A percentile compares a stretch with the other conserved stretches of the same genome.
phyloP scores from a whole-genome alignment of 2,888 invertebrate species.

The Boloria euphrosyne region DNA sequence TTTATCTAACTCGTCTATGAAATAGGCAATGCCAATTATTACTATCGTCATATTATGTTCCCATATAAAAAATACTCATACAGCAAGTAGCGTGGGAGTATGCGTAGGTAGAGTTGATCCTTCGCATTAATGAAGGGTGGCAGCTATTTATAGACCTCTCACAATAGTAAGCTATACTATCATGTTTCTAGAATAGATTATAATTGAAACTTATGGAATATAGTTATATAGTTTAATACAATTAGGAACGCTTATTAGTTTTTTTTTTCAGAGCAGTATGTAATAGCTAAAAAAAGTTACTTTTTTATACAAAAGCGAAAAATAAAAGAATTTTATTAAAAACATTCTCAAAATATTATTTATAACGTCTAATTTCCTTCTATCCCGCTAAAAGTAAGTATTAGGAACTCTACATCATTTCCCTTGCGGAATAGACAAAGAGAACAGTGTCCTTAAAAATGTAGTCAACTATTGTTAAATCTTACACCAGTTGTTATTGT shows the following conservation, averaged over 20 bases:
- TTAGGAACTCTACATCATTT: neutral
- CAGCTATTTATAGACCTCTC: slow-evolving; percentile 31
- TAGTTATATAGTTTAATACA: no score
- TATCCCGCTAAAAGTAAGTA: no score
- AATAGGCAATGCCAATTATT: slow-evolving; percentile 1
- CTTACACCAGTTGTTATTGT: neutral
- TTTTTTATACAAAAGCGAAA: no score
- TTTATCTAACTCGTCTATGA: neutral
- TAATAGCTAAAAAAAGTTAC: no score
- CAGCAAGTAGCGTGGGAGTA: slow-evolving; percentile 35
- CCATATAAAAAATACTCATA: slow-evolving; percentile 33
- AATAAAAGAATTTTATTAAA: no score
- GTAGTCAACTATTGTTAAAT: neutral
- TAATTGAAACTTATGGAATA: neutral
- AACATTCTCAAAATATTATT: no score
- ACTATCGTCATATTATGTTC: slow-evolving; percentile 28
- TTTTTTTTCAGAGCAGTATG: no score
- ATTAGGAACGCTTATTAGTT: no score
- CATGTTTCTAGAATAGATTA: slow-evolving; percentile 7
- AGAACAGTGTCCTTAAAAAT: neutral
- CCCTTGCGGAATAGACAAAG: neutral
- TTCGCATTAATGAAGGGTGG: slow-evolving; percentile 30
- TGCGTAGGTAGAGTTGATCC: slow-evolving; percentile 31
- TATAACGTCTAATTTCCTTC: no score
- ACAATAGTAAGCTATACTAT: slow-evolving; percentile 9